Evolutionary conservation across 2,888 invertebrate species (phyloP), one percentile per base, ranked within the genome.

Genomic region (Chrysolina americana): DNA sequence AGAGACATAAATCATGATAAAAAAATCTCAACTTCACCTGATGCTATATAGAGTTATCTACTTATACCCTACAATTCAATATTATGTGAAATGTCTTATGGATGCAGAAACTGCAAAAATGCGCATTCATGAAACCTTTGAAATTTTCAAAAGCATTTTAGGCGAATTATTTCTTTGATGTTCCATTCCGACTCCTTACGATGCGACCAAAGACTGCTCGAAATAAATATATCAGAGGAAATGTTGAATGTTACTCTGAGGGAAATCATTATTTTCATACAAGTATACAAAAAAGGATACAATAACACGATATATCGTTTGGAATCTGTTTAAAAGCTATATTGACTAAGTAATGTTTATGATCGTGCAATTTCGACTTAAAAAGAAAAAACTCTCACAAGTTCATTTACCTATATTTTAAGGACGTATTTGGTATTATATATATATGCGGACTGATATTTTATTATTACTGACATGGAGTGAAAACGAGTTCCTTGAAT

Each of bases 91-190:
- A 44, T 15, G 44, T 44, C 50, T 50, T 50, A 19, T 11, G 0
- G 17, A 53, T 17, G 53, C 53, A 4, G 53, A 53, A 53, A 9
- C 19, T 53, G 11, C 53, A 53, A 53, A 53, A 53, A 53, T 53
- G 53, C 2, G 21, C 53, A 53, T 19, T 53, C 21, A 11, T 53
- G 53, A 19, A 53, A 53, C 53, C 53, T 53, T 44, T 44, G 53
- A 17, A 19, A 17, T 21, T 53, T 53, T 53, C 53, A 53, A 21
- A 53, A 19, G 36, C 53, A 19, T 19, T 53, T 53, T 17, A 19
- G 21, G 53, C 21, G 53, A 53, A 53, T 5, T 1, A 53, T 53
- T 53, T 53, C 53, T 53, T 53, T 53, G 53, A 53, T 53, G 21
- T 21, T 53, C 11, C 21, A 21, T 53, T 53, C 53, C 2, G 2